Base-by-base conservation (phyloP, 2,888 invertebrate species). In the Gandaritis pyraliata region DNA sequence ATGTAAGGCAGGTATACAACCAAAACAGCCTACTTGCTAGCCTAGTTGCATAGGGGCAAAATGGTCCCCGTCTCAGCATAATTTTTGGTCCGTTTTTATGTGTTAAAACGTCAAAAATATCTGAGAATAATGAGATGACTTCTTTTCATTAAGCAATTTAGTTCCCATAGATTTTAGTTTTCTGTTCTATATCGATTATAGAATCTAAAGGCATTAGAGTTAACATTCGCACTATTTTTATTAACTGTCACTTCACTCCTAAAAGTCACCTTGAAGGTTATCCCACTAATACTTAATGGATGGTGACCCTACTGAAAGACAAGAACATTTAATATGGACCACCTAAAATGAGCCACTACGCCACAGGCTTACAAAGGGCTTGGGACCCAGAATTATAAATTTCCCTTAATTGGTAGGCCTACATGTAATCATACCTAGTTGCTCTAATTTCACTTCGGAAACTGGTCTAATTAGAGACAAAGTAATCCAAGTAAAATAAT, bases 381-480 rank as follows among this genome's bases (percentile, higher is more conserved):
- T 12, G 41, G 39, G 29, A 55, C 53, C 57, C 49, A 62, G 57
- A 62, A 62, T 62, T 49, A 53, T 57, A 58, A 57, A 62, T 62
- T 53, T 33, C 39, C 8, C 16, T 36, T 52, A 52, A 56, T 56
- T 52, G 33, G 45, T 33, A 33, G 33, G 33, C 33, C 33, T 33
- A 23, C 23, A 23, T 23, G 23, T 23, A 23, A 23, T 23, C 23
- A 23, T 23, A 23, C 1, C 3, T 23, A 23, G 23, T 13, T 41
- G 7, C 12, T 41, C 15, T 52, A 53, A 43, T 53, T 30, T 8
- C 43, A 53, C 43, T 30, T 43, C 16, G 13, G 8, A 5, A 49
- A 36, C 46, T 23, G 33, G 33, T 33, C 10, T 33, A 33, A 33
- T 33, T 33, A 33, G 8, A 33, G 33, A 33, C 33, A 33, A 33